These are phyloP conservation scores for Bombyx huttoni DNA, from an alignment of 2,888 invertebrate genomes.

Conservation along the genomic window DNA sequence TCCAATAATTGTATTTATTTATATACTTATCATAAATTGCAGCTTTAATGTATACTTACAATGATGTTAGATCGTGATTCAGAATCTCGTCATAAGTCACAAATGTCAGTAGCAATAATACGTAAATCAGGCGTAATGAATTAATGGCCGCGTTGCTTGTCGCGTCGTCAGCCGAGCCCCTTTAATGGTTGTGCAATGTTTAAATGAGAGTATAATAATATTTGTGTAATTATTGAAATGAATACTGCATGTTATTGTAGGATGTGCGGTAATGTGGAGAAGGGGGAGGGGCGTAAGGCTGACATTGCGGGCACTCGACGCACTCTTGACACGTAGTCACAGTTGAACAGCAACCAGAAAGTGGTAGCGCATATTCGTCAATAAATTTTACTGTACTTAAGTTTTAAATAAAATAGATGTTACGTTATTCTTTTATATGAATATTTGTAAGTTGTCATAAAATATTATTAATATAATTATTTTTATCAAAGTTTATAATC, in stretches of 20 bases:
- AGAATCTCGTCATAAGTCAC: slow-evolving; percentile 73
- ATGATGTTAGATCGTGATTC: slow-evolving; percentile 71
- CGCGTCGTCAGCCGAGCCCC: slow-evolving; percentile 20
- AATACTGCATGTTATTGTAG: neutral
- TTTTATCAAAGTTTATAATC: slow-evolving; percentile 75
- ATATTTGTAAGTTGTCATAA: slow-evolving; percentile 73
- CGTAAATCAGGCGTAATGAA: slow-evolving; percentile 51
- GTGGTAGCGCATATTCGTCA: slow-evolving; percentile 67
- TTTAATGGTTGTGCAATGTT: slow-evolving; percentile 44
- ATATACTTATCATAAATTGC: slow-evolving; percentile 65
- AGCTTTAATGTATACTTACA: slow-evolving; percentile 72
- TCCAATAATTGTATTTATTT: slow-evolving; percentile 62
- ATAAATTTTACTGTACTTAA: slow-evolving; percentile 61
- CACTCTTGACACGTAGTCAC: slow-evolving; percentile 49
- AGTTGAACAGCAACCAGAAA: slow-evolving; percentile 64
- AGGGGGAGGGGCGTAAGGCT: slow-evolving; percentile 4
- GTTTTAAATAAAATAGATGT: slow-evolving; percentile 66
- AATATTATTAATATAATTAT: slow-evolving; percentile 74
- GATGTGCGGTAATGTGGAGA: slow-evolving; percentile 1
- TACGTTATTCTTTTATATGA: slow-evolving; percentile 72
- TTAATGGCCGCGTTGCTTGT: slow-evolving; percentile 30
- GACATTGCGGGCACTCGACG: slow-evolving; percentile 14
- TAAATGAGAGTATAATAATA: slow-evolving; percentile 29
- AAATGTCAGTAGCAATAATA: slow-evolving; percentile 66
- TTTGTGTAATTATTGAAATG: slow-evolving; percentile 18